These are phyloP conservation scores for Papilio polytes DNA, from an alignment of 1,140 invertebrate species.

Conservation along the genomic window DNA sequence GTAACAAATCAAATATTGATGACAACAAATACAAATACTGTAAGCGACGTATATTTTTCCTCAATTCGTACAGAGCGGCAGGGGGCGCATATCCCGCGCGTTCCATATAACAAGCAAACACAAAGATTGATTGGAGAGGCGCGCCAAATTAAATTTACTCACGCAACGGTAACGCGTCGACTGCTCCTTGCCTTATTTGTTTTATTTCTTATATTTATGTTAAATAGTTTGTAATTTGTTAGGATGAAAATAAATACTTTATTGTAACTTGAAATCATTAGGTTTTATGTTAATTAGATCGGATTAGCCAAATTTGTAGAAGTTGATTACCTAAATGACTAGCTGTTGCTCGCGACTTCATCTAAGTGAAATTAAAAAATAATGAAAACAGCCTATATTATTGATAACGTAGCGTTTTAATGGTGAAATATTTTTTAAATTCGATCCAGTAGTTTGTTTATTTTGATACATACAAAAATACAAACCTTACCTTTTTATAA, in stretches of 20 bases:
- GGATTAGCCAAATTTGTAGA: too few relatives aligned
- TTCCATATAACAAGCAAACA: conserved; percentile 14
- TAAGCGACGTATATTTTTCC: neutral
- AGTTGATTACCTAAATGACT: neutral
- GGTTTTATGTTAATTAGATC: too few relatives aligned
- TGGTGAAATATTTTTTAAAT: too few relatives aligned
- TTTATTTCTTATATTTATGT: neutral
- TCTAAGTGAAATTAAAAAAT: too few relatives aligned
- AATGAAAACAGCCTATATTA: too few relatives aligned
- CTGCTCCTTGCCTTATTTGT: neutral
- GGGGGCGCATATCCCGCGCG: neutral
- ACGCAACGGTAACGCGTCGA: neutral
- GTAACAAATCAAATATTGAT: neutral
- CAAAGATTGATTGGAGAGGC: conserved; percentile 10
- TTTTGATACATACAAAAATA: too few relatives aligned
- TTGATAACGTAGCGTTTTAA: too few relatives aligned
- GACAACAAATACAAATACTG: neutral
- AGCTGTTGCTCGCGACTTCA: too few relatives aligned
- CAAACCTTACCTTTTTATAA: too few relatives aligned
- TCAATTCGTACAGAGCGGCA: neutral
- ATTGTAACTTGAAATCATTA: too few relatives aligned
- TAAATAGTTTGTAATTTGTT: neutral
- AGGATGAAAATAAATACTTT: too few relatives aligned
- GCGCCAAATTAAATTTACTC: conserved; percentile 16
- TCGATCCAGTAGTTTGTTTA: too few relatives aligned